Evolutionary conservation across 2,888 invertebrate genomes (phyloP).

Genomic region (Plusia festucae): DNA sequence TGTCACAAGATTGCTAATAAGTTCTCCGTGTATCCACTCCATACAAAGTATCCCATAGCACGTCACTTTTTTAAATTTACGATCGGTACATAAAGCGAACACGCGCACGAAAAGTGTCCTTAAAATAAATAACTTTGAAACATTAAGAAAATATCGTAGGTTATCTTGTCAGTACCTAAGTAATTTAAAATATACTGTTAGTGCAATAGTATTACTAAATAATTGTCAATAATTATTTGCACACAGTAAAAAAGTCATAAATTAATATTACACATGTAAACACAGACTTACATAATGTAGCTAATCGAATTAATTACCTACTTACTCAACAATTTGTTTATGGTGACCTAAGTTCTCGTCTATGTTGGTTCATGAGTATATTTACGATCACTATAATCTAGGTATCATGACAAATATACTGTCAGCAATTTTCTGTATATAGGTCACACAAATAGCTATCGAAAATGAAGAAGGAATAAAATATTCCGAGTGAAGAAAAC

Average conservation of each 20-base stretch:
- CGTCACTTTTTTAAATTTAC: neutral
- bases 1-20: slow-evolving; percentile 25
- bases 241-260: slow-evolving; percentile 1
- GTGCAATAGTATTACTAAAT: too few species aligned
- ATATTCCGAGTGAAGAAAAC: too few species aligned
- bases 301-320: neutral
- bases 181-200: too few species aligned
- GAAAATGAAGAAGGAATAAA: too few species aligned
- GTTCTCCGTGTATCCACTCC: slow-evolving; percentile 33
- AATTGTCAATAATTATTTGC: too few species aligned
- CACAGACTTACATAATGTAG: neutral
- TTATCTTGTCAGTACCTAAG: neutral
- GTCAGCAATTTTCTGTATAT: too few species aligned
- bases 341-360: neutral
- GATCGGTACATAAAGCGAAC: neutral
- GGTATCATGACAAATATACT: neutral
- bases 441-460: too few species aligned
- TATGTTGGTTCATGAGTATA: neutral
- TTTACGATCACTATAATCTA: neutral
- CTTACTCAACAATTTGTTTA: neutral
- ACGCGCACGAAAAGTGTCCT: neutral
- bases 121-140: neutral
- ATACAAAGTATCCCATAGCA: slow-evolving; percentile 23
- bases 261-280: neutral
- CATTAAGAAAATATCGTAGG: neutral